phyloP scores from a whole-genome alignment of 2,888 invertebrate species.

The Gryllus longicercus region DNA sequence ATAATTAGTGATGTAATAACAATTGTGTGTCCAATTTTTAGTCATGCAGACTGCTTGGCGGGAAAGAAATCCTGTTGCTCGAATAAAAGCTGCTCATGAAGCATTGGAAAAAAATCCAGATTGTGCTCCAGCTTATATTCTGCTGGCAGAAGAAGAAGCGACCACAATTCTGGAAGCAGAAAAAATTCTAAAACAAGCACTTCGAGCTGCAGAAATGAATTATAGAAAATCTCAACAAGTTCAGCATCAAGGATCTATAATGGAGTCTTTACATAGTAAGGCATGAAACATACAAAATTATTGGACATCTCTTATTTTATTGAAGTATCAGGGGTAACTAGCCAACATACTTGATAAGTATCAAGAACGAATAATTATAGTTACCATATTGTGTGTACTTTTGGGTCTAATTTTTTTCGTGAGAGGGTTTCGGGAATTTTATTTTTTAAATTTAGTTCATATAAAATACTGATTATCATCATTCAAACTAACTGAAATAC shows the following conservation, averaged over 20 bases:
- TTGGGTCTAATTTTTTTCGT: too few relatives aligned
- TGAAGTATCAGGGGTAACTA: too few relatives aligned
- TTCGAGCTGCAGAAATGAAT: slow-evolving; percentile 78
- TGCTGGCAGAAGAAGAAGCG: slow-evolving; percentile 95
- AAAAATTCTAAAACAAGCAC: slow-evolving; percentile 75
- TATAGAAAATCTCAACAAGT: slow-evolving; percentile 75
- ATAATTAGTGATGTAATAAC: too few relatives aligned
- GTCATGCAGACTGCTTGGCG: slow-evolving; percentile 96
- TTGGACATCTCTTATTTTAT: too few relatives aligned
- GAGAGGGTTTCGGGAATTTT: too few relatives aligned
- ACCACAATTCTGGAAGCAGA: slow-evolving; percentile 87
- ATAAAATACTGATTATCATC: too few relatives aligned
- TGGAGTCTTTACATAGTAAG: slow-evolving; percentile 69
- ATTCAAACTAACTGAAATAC: too few relatives aligned
- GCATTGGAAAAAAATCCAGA: slow-evolving; percentile 84
- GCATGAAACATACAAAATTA: not conserved
- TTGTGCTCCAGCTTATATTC: slow-evolving; percentile 91
- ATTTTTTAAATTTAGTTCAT: too few relatives aligned
- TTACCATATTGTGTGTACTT: too few relatives aligned
- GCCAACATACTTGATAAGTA: too few relatives aligned
- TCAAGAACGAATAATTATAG: too few relatives aligned
- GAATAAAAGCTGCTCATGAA: slow-evolving; percentile 86
- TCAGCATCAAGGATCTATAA: slow-evolving; percentile 70
- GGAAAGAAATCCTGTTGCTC: slow-evolving; percentile 84
- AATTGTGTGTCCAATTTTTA: slow-evolving; percentile 39